Evolutionary conservation across 53 echinoderm and acorn worm genomes (phyloP).

Genomic region (Temnopleurus reevesii): DNA sequence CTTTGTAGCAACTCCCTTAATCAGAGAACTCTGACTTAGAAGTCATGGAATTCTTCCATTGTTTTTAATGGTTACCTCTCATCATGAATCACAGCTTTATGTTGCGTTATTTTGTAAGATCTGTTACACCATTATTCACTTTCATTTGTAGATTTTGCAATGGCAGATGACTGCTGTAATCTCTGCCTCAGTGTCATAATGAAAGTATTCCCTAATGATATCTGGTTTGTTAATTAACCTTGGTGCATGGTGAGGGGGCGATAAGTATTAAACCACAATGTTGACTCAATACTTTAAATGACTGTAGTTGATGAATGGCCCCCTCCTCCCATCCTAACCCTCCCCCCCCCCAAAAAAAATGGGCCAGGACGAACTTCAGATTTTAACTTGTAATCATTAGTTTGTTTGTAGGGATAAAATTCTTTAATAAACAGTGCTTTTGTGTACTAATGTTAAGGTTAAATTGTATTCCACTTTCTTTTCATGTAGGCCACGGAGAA

Average conservation of each 20-base stretch:
- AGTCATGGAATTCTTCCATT: no score
- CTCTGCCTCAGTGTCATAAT: background rate
- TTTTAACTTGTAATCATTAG: background rate
- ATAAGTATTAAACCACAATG: background rate
- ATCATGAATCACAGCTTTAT: background rate
- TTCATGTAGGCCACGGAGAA: no score
- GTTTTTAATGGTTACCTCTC: no score
- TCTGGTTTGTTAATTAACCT: constrained; percentile 10
- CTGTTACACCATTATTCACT: background rate
- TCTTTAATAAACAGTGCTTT: background rate
- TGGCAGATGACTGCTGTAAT: constrained; percentile 22
- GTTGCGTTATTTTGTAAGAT: background rate
- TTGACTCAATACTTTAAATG: background rate
- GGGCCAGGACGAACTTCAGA: no score
- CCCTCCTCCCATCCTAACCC: no score
- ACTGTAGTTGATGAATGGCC: background rate
- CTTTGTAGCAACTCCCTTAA: no score
- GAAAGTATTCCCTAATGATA: constrained; percentile 13
- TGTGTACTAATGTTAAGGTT: background rate
- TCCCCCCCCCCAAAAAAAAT: no score
- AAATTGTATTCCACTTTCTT: no score
- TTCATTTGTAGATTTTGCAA: background rate
- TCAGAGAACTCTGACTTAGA: background rate
- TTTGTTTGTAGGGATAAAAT: background rate
- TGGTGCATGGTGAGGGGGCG: background rate